A percentile compares a stretch with the other conserved stretches of the same genome.
These are phyloP conservation scores for Calonectris borealis DNA, from an alignment of 2,113 vertebrate species.

Conservation along the genomic window DNA sequence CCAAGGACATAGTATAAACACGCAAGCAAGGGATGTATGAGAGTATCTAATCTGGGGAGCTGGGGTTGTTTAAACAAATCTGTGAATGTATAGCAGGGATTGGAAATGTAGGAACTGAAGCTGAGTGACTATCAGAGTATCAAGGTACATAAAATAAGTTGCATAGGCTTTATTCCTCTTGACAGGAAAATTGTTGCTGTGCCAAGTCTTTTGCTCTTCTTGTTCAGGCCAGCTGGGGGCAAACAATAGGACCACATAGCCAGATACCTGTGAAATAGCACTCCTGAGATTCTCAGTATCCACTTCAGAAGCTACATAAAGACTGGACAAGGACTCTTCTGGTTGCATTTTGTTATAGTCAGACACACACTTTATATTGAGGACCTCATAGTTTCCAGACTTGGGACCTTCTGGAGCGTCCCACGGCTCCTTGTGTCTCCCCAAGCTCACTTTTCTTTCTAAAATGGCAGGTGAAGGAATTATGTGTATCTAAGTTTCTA, in stretches of 20 bases:
- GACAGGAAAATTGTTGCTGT: background rate
- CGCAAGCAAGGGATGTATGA: background rate
- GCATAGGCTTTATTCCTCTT: background rate
- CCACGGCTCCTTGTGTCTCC: background rate
- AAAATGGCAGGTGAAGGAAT: background rate
- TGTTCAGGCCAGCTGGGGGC: background rate
- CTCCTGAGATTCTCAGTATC: background rate
- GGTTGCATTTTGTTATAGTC: background rate
- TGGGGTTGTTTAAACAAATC: background rate
- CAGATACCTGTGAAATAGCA: background rate
- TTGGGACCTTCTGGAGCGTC: rapidly evolving
- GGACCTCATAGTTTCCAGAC: background rate
- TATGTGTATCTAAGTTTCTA: background rate
- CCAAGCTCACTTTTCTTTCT: background rate
- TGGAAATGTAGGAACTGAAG: background rate
- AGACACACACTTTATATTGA: background rate
- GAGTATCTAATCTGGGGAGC: background rate
- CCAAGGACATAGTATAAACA: background rate
- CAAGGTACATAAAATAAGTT: background rate
- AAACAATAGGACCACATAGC: background rate
- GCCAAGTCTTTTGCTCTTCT: background rate
- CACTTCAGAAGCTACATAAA: background rate
- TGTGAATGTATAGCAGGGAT: background rate
- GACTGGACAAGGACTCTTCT: background rate
- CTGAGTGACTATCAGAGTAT: background rate